Conservation (phyloP, 2,113 vertebrate species). For the Halcyon malimbica region DNA sequence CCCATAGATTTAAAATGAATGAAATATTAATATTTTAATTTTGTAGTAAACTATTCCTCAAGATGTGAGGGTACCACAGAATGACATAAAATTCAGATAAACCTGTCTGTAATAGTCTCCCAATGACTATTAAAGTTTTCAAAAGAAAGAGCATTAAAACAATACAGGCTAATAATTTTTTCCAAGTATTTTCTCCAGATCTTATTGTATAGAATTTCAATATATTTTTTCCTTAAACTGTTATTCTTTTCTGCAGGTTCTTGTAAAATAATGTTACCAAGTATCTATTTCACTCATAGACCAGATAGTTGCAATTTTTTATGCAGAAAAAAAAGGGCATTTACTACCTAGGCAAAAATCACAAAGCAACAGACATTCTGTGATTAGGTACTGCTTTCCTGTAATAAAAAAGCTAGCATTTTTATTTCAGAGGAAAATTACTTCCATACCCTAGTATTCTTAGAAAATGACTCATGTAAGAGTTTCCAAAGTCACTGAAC, state of each 20-base stretch:
- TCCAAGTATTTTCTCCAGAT: neutral
- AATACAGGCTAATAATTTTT: neutral
- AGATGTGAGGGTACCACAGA: neutral
- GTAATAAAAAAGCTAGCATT: neutral
- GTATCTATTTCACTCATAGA: neutral
- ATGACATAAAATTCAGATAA: neutral
- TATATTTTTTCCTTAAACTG: neutral
- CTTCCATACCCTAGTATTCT: constrained; percentile 1
- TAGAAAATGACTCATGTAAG: constrained; percentile 16
- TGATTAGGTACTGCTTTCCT: neutral
- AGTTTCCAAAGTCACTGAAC: constrained; percentile 1
- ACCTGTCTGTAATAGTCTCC: neutral
- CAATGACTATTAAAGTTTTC: neutral
- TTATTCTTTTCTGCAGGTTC: neutral
- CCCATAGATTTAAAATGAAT: neutral
- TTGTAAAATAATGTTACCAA: neutral
- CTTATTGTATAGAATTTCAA: neutral
- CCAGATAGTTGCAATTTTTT: neutral
- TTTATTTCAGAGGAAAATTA: constrained; percentile 23
- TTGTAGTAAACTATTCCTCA: neutral
- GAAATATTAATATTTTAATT: neutral
- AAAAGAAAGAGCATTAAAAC: neutral
- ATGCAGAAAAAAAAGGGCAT: neutral
- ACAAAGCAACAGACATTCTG: neutral
- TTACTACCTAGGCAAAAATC: neutral